Base-by-base conservation (phyloP, 2,797 vertebrate species). In the Helostoma temminkii region DNA sequence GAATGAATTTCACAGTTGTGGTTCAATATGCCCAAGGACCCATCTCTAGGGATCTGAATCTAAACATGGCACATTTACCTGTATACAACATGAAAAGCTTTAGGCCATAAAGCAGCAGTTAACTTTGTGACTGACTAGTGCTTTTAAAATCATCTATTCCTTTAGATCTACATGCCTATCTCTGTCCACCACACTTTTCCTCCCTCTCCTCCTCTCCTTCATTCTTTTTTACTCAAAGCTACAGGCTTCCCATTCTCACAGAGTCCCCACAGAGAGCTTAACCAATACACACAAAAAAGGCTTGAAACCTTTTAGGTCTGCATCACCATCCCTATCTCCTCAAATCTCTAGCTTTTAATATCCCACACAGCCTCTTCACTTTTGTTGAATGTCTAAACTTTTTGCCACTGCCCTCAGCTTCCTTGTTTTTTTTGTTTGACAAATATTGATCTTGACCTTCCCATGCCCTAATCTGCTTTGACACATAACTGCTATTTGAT, bases 261-360 rank as follows among this genome's bases (percentile, higher is more conserved):
- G n/a, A 78, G 46, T 82, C 85, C 74, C 86, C 7, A 37, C 18
- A 63, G 79, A 88, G 79, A 86, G 66, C 62, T 88, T 85, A 85
- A 81, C 72, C 58, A 83, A 78, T 74, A 81, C 57, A 58, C 37
- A 61, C 79, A 83, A 75, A 66, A 83, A 83, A 71, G 59, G 58
- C 64, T 82, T 66, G 71, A 61, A 66, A 79, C 78, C 60, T 86
- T 84, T 84, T 71, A 84, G 74, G 76, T 80, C 58, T 59, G 46
- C 48, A 75, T 80, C 71, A 71, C 72, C 66, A 84, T 75, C 39
- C 18, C 42, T 24, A 67, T 65, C 53, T 82, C 49, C n/a, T 6
- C 28, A 63, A 47, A 72, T 72, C 57, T 47, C 59, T 8, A 4
- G 32, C 71, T 74, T 67, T 74, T 63, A 76, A 63, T 52, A 9